Evolutionary conservation across 2,113 vertebrate genomes (phyloP).

Genomic region (Solenodon paradoxus): DNA sequence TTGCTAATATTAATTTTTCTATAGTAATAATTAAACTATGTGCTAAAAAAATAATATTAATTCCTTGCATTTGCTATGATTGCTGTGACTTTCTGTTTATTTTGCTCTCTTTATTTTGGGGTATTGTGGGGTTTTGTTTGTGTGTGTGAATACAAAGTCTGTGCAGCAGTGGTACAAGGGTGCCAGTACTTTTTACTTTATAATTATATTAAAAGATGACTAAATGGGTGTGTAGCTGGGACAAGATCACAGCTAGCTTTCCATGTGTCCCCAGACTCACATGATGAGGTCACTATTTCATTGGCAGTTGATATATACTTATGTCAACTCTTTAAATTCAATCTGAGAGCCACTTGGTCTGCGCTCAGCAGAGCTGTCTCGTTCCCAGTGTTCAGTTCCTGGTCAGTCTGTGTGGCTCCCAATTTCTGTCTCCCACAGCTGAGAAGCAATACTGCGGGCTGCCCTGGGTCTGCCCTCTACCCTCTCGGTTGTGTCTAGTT

Average conservation of each 20-base stretch:
- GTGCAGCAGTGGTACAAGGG: too few species aligned
- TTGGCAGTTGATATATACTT: too few species aligned
- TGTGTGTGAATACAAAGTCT: too few species aligned
- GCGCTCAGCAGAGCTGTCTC: not conserved
- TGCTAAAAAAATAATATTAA: too few species aligned
- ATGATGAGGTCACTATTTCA: not conserved
- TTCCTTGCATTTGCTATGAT: too few species aligned
- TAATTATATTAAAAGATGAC: not conserved
- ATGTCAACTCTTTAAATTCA: fast-evolving
- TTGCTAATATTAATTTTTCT: too few species aligned
- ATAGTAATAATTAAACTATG: too few species aligned
- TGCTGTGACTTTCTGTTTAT: not conserved
- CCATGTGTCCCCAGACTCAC: not conserved
- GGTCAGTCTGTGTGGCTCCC: not conserved
- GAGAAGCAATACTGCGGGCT: not conserved
- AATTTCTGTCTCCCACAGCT: not conserved
- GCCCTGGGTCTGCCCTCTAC: not conserved
- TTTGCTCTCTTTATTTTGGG: not conserved
- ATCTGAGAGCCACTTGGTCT: not conserved
- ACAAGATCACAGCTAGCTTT: not conserved
- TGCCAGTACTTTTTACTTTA: not conserved
- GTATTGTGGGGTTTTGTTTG: too few species aligned
- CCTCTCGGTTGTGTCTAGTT: not conserved
- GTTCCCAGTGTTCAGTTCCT: fast-evolving
- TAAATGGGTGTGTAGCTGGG: not conserved